Evolutionary conservation across 1,140 invertebrate species (phyloP).

Genomic region (Nixonia krombeini): DNA sequence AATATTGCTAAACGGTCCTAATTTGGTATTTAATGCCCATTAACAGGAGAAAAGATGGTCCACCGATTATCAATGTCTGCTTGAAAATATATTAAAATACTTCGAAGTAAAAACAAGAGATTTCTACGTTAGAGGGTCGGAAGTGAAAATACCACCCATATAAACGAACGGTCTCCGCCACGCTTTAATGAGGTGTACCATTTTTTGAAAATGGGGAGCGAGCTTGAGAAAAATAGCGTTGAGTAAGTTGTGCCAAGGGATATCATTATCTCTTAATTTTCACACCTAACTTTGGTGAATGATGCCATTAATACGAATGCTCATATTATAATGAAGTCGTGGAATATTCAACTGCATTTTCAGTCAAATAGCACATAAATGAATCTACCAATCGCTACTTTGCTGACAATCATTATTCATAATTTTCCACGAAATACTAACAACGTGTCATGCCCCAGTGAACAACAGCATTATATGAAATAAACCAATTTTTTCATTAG

Average conservation of each 20-base stretch:
- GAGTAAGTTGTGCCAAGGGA: slow-evolving; percentile 46
- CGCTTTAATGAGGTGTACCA: slow-evolving; percentile 40
- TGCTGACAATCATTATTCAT: slow-evolving; percentile 57
- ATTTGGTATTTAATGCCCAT: no score
- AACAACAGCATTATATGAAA: no score
- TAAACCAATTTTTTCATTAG: no score
- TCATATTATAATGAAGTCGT: slow-evolving; percentile 45
- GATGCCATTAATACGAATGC: slow-evolving; percentile 52
- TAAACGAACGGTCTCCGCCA: slow-evolving; percentile 8
- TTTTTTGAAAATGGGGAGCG: slow-evolving; percentile 39
- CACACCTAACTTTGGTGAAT: slow-evolving; percentile 35
- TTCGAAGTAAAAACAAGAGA: no score
- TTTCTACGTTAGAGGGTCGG: background rate
- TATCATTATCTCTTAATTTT: slow-evolving; percentile 67
- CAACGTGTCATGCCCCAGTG: slow-evolving; percentile 9
- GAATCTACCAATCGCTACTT: slow-evolving; percentile 43
- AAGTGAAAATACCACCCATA: background rate
- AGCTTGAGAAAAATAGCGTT: slow-evolving; percentile 2
- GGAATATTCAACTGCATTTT: slow-evolving; percentile 41
- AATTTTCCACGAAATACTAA: slow-evolving; percentile 21
- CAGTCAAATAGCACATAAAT: slow-evolving; percentile 56
- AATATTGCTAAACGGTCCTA: no score
- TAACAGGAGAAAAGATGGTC: no score
- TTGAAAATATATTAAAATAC: no score
- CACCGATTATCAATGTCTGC: no score